Evolutionary conservation across 2,113 vertebrate species (phyloP).

Genomic region (Tupaia tana): DNA sequence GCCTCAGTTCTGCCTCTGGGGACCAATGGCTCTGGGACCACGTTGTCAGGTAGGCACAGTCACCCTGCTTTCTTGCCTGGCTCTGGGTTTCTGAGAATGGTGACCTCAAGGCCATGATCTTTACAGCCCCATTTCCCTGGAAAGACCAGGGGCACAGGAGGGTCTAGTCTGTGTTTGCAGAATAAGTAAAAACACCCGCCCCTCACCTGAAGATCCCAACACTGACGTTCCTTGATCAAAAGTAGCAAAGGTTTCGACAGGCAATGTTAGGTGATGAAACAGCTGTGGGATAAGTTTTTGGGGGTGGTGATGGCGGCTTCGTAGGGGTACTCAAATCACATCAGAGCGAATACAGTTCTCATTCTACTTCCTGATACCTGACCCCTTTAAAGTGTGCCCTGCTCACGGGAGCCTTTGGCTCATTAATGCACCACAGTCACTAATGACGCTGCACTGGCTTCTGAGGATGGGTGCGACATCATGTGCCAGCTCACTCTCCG

Average conservation of each 20-base stretch:
- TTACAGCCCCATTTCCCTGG: neutral
- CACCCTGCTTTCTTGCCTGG: neutral
- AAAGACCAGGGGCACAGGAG: neutral
- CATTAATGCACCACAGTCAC: neutral
- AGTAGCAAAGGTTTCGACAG: constrained; percentile 27
- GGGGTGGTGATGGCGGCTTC: neutral
- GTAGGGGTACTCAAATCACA: neutral
- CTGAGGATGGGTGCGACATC: neutral
- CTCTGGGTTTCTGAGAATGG: constrained; percentile 12
- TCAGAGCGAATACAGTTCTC: neutral
- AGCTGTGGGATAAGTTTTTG: neutral
- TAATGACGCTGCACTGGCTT: constrained; percentile 31
- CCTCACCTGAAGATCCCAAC: neutral
- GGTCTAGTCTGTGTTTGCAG: neutral
- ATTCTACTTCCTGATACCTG: neutral
- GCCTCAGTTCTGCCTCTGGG: neutral
- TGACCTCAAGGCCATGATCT: neutral
- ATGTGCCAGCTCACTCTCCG: neutral
- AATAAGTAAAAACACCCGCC: neutral
- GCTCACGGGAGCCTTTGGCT: neutral
- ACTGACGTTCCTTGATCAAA: neutral
- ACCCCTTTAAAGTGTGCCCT: constrained; percentile 2
- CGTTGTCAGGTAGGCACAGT: neutral
- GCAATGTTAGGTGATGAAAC: neutral
- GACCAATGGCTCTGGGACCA: neutral